A percentile compares a stretch with the other conserved stretches of the same genome.
Conservation (phyloP, 2,888 invertebrate species). For the Plebejus melissa region DNA sequence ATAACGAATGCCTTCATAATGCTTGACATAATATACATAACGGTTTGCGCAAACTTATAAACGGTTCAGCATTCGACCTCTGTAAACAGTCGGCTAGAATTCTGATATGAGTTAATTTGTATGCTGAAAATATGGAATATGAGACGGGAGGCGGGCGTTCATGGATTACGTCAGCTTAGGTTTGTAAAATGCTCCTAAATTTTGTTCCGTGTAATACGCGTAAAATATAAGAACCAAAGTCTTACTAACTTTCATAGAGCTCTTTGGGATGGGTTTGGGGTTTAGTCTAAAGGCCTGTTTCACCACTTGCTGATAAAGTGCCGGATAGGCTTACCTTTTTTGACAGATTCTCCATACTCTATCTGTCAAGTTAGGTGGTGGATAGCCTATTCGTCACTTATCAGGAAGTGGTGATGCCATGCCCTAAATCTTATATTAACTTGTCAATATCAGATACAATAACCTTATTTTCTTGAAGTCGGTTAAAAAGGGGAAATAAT, state of each 20-base stretch:
- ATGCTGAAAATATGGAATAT: conserved; percentile 53
- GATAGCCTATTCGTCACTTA: too few species aligned
- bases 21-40: not conserved
- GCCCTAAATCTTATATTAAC: too few species aligned
- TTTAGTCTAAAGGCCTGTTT: not conserved
- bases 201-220: conserved; percentile 25
- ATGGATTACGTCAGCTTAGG: conserved; percentile 40
- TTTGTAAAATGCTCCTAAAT: conserved; percentile 33
- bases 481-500: too few species aligned
- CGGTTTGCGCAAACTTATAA: not conserved
- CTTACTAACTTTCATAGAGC: not conserved
- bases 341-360: too few species aligned
- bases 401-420: too few species aligned
- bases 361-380: too few species aligned
- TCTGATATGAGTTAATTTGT: conserved; percentile 59
- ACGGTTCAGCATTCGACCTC: conserved; percentile 31
- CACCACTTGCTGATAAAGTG: too few species aligned
- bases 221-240: not conserved
- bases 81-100: conserved; percentile 51
- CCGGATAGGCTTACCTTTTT: too few species aligned
- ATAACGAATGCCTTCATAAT: not conserved
- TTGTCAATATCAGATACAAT: too few species aligned
- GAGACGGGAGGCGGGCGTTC: conserved; percentile 38
- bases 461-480: too few species aligned
- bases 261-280: not conserved